These are phyloP conservation scores for Drosophila atripex DNA, from an alignment of 2,888 invertebrate genomes.

Conservation along the genomic window DNA sequence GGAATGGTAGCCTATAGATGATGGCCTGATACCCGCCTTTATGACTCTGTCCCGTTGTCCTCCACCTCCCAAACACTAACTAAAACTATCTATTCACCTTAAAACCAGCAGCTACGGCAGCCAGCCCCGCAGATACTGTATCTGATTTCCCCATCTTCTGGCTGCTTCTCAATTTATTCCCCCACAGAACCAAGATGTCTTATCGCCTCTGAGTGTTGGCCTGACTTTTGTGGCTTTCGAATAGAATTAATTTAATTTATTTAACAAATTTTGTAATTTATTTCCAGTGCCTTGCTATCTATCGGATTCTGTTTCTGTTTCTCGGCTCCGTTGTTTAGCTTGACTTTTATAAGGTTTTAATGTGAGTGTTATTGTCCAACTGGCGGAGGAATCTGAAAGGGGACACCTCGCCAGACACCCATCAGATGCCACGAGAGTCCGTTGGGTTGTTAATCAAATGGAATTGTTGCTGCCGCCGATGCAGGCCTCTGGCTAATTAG, in stretches of 20 bases:
- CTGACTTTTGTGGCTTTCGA: conserved; percentile 39
- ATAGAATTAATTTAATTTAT: conserved; percentile 69
- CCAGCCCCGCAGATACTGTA: conserved; percentile 60
- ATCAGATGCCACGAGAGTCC: conserved; percentile 12
- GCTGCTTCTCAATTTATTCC: conserved; percentile 24
- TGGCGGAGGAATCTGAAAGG: conserved; percentile 61
- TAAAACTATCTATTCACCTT: neutral
- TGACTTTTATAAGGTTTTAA: conserved; percentile 79
- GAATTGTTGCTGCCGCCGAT: conserved; percentile 34
- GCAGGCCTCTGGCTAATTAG: conserved; percentile 58
- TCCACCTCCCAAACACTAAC: no score
- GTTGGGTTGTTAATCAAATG: conserved; percentile 61
- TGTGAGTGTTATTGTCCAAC: conserved; percentile 74
- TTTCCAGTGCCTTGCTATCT: conserved; percentile 39
- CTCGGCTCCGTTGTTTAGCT: conserved; percentile 15
- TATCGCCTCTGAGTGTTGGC: conserved; percentile 16
- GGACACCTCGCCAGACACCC: conserved; percentile 57
- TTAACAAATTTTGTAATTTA: conserved; percentile 64
- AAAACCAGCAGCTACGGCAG: conserved; percentile 40
- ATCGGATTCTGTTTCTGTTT: conserved; percentile 26
- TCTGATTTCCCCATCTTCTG: conserved; percentile 64
- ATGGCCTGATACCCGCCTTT: conserved; percentile 26
- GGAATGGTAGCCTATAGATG: conserved; percentile 17
- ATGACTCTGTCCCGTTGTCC: conserved; percentile 30
- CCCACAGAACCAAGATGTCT: conserved; percentile 26